Evolutionary conservation across 2,113 vertebrate genomes (phyloP).

Genomic region (Nibea albiflora): DNA sequence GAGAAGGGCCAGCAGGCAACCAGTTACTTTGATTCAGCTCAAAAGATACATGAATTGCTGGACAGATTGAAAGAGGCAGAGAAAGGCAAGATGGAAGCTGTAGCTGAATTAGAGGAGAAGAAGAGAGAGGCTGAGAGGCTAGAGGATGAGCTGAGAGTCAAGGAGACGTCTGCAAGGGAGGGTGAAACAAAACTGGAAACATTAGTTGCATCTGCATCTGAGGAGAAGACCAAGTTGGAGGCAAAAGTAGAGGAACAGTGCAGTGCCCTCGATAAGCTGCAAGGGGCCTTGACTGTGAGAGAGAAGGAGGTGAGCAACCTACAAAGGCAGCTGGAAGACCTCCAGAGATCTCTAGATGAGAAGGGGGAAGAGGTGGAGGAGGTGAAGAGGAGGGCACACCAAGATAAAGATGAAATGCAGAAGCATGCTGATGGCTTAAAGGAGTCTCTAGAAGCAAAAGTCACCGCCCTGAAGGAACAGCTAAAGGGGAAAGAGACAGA

Average conservation of each 20-base stretch:
- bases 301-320: conserved; percentile 85
- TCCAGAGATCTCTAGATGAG: conserved; percentile 78
- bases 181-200: conserved; percentile 75
- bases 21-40: conserved; percentile 81
- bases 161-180: conserved; percentile 80
- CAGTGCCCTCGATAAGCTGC: conserved; percentile 77
- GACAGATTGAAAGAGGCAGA: conserved; percentile 87
- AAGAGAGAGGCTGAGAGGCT: conserved; percentile 80
- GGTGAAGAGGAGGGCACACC: conserved; percentile 67
- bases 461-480: conserved; percentile 73
- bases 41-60: conserved; percentile 83
- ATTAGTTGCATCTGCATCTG: conserved; percentile 68
- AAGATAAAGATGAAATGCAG: conserved; percentile 78
- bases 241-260: conserved; percentile 75
- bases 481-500: conserved; percentile 82
- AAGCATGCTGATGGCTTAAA: conserved; percentile 77
- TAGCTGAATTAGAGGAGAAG: conserved; percentile 78
- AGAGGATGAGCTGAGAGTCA: conserved; percentile 83
- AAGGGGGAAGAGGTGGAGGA: conserved; percentile 78
- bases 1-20: conserved; percentile 82
- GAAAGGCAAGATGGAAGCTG: conserved; percentile 79
- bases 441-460: conserved; percentile 80
- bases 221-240: conserved; percentile 80
- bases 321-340: conserved; percentile 84
- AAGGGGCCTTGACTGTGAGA: conserved; percentile 79